These are phyloP conservation scores for Homarus americanus DNA, from an alignment of 1,140 invertebrate genomes.

Conservation along the genomic window DNA sequence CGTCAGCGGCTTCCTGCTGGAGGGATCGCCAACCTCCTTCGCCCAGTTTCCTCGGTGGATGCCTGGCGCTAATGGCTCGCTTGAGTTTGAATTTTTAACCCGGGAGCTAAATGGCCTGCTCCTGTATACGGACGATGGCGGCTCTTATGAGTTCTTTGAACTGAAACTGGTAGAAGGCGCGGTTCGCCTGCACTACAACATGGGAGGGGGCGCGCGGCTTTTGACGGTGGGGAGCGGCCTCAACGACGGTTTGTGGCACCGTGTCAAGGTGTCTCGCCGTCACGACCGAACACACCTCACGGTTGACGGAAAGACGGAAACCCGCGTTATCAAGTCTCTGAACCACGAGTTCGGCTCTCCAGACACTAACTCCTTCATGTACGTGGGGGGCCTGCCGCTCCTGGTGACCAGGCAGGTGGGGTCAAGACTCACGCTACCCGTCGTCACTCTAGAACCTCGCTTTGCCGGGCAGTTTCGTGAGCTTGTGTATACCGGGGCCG, in stretches of 20 bases:
- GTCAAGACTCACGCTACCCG: slow-evolving; percentile 89
- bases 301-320: slow-evolving; percentile 88
- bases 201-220: slow-evolving; percentile 91
- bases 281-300: slow-evolving; percentile 88
- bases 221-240: slow-evolving; percentile 91
- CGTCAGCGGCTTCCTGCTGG: slow-evolving; percentile 78
- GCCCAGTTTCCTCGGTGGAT: slow-evolving; percentile 95
- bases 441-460: slow-evolving; percentile 93
- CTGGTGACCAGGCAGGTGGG: slow-evolving; percentile 87
- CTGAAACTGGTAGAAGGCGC: slow-evolving; percentile 94
- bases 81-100: slow-evolving; percentile 95
- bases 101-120: slow-evolving; percentile 92
- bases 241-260: slow-evolving; percentile 94
- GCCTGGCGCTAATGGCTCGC: slow-evolving; percentile 88
- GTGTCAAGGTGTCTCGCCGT: slow-evolving; percentile 84
- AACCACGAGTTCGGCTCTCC: slow-evolving; percentile 86
- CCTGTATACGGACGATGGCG: slow-evolving; percentile 95
- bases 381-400: slow-evolving; percentile 94
- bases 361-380: slow-evolving; percentile 93
- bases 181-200: slow-evolving; percentile 91
- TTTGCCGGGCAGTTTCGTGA: slow-evolving; percentile 91
- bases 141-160: slow-evolving; percentile 96
- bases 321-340: slow-evolving; percentile 79
- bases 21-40: slow-evolving; percentile 91
- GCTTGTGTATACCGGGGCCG: slow-evolving; percentile 89